Conservation (phyloP, 2,797 vertebrate genomes). For the Liparis tanakae region DNA sequence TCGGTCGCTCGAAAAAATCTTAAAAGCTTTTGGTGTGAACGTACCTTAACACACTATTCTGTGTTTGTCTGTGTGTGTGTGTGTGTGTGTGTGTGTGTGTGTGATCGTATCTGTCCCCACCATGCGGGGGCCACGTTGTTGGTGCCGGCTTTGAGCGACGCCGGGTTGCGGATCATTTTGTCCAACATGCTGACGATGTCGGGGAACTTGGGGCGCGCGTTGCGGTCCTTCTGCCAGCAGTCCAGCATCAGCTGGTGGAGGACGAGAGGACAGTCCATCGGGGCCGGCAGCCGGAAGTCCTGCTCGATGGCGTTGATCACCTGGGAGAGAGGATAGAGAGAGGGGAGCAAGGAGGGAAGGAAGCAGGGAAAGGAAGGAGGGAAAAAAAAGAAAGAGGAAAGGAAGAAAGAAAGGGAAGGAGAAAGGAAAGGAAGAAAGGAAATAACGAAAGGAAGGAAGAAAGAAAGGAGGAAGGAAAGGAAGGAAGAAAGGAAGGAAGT, state of each 20-base stretch:
- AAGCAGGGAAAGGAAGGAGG: too few species aligned
- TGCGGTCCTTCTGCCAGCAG: slow-evolving; percentile 97
- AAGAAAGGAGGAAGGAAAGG: too few species aligned
- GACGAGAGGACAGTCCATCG: slow-evolving; percentile 94
- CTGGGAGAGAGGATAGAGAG: slow-evolving; percentile 66
- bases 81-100: slow-evolving; percentile 17
- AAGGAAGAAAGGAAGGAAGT: too few species aligned
- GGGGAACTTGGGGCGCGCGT: slow-evolving; percentile 91
- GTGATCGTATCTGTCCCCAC: slow-evolving; percentile 79
- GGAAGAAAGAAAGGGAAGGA: too few species aligned
- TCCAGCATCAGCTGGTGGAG: slow-evolving; percentile 96
- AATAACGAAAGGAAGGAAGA: too few species aligned
- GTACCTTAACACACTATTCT: too few species aligned
- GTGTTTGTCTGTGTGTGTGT: slow-evolving; percentile 27
- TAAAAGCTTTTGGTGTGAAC: too few species aligned
- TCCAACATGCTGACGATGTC: slow-evolving; percentile 96
- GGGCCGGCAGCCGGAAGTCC: slow-evolving; percentile 93
- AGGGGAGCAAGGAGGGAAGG: neutral
- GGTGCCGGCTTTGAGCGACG: slow-evolving; percentile 94
- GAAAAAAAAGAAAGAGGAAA: too few species aligned
- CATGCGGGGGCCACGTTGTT: slow-evolving; percentile 87
- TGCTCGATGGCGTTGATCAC: slow-evolving; percentile 97
- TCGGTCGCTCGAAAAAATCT: too few species aligned
- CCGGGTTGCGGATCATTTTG: slow-evolving; percentile 97
- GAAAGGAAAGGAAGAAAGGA: too few species aligned